phyloP scores from a whole-genome alignment of 2,113 vertebrate genomes.

The Daphoenositta chrysoptera region DNA sequence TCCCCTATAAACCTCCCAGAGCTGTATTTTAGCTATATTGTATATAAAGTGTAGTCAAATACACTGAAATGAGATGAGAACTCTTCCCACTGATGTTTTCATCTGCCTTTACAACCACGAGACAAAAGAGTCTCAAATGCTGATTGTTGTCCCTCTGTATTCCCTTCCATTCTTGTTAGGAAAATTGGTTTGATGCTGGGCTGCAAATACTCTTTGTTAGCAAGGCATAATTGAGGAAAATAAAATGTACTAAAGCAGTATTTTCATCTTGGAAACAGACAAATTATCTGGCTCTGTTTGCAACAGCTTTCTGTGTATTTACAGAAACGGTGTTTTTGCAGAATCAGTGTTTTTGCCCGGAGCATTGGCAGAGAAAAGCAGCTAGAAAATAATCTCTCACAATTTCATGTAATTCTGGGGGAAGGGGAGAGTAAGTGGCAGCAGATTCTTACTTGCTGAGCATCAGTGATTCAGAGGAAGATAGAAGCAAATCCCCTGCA shows the following conservation, averaged over 20 bases:
- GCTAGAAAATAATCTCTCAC: not conserved
- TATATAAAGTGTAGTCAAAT: not conserved
- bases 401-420: not conserved
- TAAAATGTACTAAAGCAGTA: not conserved
- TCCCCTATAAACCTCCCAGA: not conserved
- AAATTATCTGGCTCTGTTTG: not conserved
- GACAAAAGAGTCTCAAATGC: slow-evolving; percentile 6
- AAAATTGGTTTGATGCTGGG: slow-evolving; percentile 33
- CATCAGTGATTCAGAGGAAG: not conserved
- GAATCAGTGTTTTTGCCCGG: not conserved
- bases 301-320: not conserved
- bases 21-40: not conserved
- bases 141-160: not conserved
- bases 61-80: not conserved
- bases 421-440: not conserved
- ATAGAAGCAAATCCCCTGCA: not conserved
- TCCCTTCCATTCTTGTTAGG: slow-evolving; percentile 25
- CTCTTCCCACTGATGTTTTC: not conserved
- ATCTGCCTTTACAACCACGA: not conserved
- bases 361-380: not conserved
- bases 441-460: not conserved
- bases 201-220: slow-evolving; percentile 1
- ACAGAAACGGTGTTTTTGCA: not conserved
- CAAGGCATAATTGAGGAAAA: not conserved
- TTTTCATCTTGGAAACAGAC: slow-evolving; percentile 4